Evolutionary conservation across 2,888 invertebrate species (phyloP), one percentile per base, ranked within the genome.

Genomic region (Carcina quercana): DNA sequence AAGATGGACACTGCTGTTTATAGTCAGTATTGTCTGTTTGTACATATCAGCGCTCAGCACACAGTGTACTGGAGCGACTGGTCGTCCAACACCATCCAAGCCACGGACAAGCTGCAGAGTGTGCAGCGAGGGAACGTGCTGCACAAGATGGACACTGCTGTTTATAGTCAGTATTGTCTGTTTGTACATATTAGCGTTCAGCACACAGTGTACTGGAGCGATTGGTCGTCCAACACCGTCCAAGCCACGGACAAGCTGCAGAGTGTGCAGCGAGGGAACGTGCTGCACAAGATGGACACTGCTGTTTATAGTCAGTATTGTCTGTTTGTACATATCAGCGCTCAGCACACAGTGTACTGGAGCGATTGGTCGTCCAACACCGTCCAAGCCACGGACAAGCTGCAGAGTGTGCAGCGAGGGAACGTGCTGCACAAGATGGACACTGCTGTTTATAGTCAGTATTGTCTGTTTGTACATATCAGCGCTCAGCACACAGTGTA

Each of bases 21-120:
- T n/a, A n/a, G n/a, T n/a, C n/a, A n/a, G n/a, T n/a, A n/a, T n/a
- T n/a, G n/a, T n/a, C n/a, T n/a, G n/a, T n/a, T n/a, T n/a, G n/a
- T n/a, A n/a, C n/a, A n/a, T n/a, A n/a, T n/a, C n/a, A n/a, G n/a
- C n/a, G n/a, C n/a, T n/a, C n/a, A 96, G 72, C 91, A 95, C 67
- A 86, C 86, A 1, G 64, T 98, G 0, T 98, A 90, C 71, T 98
- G 96, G 95, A 94, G 94, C 25, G 96, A 98, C 63, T 94, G 93
- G 93, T 80, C 86, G 1, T 89, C 91, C 0, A 89, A 88, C 51
- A 89, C 91, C 15, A 86, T 96, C 6, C 89, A 92, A 42, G 87
- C 88, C 0, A 91, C 91, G 30, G 87, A 95, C 59, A 97, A 97
- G 60, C 88, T 93, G 8, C 67, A 65, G 38, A 47, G 64, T 10